These are phyloP conservation scores for Proctacanthus coquilletti DNA, from an alignment of 1,140 invertebrate genomes.

Conservation along the genomic window DNA sequence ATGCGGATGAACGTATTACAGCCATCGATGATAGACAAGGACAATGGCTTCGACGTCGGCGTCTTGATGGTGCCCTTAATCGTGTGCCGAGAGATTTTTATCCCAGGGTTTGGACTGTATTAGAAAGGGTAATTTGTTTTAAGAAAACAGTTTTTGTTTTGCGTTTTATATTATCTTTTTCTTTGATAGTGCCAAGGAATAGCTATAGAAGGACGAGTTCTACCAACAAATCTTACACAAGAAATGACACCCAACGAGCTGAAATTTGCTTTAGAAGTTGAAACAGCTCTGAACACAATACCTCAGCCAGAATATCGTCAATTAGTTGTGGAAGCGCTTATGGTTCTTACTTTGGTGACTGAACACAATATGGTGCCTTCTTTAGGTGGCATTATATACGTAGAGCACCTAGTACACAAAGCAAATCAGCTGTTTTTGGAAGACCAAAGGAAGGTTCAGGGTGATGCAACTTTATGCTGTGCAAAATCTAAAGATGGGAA, in stretches of 20 bases:
- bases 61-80: slow-evolving; percentile 94
- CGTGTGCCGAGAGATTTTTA: slow-evolving; percentile 95
- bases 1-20: slow-evolving; percentile 32
- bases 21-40: slow-evolving; percentile 65
- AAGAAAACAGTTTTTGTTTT: slow-evolving; percentile 1
- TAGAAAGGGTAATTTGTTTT: slow-evolving; percentile 54
- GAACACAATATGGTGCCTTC: slow-evolving; percentile 68
- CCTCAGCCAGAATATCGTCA: slow-evolving; percentile 98
- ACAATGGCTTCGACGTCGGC: slow-evolving; percentile 85
- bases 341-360: slow-evolving; percentile 83
- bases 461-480: slow-evolving; percentile 84
- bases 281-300: slow-evolving; percentile 93
- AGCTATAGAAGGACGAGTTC: slow-evolving; percentile 73
- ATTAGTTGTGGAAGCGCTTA: slow-evolving; percentile 90
- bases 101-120: slow-evolving; percentile 77
- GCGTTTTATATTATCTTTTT: slow-evolving; percentile 15
- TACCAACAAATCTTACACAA: slow-evolving; percentile 80
- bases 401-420: slow-evolving; percentile 84
- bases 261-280: slow-evolving; percentile 95
- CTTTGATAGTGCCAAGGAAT: slow-evolving; percentile 69
- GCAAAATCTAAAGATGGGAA: slow-evolving; percentile 50
- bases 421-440: slow-evolving; percentile 91
- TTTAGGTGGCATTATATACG: slow-evolving; percentile 70
- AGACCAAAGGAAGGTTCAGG: slow-evolving; percentile 74
- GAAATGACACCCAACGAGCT: slow-evolving; percentile 98